Evolutionary conservation across 2,888 invertebrate genomes (phyloP).

Genomic region (Leptinotarsa haldemani): DNA sequence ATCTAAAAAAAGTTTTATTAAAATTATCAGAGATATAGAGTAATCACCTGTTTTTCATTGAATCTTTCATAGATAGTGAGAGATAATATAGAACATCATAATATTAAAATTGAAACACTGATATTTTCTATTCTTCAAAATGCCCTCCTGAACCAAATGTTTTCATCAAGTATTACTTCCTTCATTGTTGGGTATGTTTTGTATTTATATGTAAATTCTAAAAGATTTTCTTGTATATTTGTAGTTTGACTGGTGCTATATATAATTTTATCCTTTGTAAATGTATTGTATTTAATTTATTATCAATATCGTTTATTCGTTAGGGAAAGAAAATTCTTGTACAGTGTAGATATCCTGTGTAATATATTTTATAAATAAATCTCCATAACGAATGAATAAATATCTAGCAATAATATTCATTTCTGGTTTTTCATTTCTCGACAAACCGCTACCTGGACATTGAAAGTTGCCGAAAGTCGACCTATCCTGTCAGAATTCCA

Average conservation of each 20-base stretch:
- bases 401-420: slow-evolving; percentile 58
- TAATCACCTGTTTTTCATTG: too few relatives aligned
- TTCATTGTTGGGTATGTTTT: slow-evolving; percentile 51
- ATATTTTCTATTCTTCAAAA: background rate
- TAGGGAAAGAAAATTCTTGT: slow-evolving; percentile 61
- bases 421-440: slow-evolving; percentile 13
- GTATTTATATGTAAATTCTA: slow-evolving; percentile 58
- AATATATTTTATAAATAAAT: slow-evolving; percentile 68
- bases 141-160: background rate
- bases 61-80: too few relatives aligned
- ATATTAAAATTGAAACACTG: background rate
- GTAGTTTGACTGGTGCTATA: slow-evolving; percentile 67
- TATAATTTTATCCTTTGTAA: slow-evolving; percentile 63
- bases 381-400: slow-evolving; percentile 61
- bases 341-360: slow-evolving; percentile 68
- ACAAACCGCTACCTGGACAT: too few relatives aligned
- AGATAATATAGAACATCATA: background rate
- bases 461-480: too few relatives aligned
- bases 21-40: too few relatives aligned
- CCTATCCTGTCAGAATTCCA: background rate
- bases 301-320: slow-evolving; percentile 55
- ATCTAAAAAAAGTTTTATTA: too few relatives aligned
- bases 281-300: slow-evolving; percentile 62
- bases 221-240: slow-evolving; percentile 58
- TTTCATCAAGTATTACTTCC: slow-evolving; percentile 31